A percentile compares a stretch with the other conserved stretches of the same genome.
Evolutionary conservation across 2,113 vertebrate species (phyloP).

Genomic region (Dendropsophus ebraccatus): DNA sequence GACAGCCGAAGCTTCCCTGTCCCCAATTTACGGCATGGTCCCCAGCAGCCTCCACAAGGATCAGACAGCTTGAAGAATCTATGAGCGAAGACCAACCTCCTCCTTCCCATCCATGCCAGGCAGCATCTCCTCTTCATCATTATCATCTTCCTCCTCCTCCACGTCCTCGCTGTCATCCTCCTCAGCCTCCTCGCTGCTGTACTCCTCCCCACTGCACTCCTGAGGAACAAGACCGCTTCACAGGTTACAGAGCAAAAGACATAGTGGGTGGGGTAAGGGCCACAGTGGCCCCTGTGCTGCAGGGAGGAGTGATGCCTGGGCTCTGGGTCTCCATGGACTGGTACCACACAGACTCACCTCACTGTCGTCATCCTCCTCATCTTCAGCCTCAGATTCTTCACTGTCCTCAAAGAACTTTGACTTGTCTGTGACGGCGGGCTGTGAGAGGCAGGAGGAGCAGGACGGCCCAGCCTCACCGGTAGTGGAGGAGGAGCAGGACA

Average conservation of each 20-base stretch:
- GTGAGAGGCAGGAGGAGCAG: slow-evolving; percentile 88
- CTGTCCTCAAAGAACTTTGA: slow-evolving; percentile 98
- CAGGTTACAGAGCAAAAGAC: not conserved
- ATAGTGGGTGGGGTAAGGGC: not conserved
- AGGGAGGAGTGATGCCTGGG: too few relatives aligned
- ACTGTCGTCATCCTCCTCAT: slow-evolving; percentile 83
- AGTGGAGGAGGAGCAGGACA: slow-evolving; percentile 64
- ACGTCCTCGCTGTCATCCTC: slow-evolving; percentile 86
- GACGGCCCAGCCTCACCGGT: slow-evolving; percentile 91
- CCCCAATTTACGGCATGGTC: too few relatives aligned
- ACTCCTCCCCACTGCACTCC: slow-evolving; percentile 90
- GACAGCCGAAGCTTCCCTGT: too few relatives aligned
- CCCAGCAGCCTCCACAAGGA: too few relatives aligned
- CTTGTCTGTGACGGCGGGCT: slow-evolving; percentile 82
- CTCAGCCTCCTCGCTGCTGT: slow-evolving; percentile 81
- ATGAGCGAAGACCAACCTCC: slow-evolving; percentile 76
- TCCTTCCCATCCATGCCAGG: slow-evolving; percentile 98
- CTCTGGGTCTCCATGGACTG: too few relatives aligned
- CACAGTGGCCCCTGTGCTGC: not conserved
- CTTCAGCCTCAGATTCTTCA: slow-evolving; percentile 93
- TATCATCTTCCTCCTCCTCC: slow-evolving; percentile 75
- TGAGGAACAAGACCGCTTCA: slow-evolving; percentile 62
- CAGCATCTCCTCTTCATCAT: slow-evolving; percentile 87
- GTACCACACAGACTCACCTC: slow-evolving; percentile 74
- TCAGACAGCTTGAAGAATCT: too few relatives aligned